Base-by-base conservation (phyloP, 2,888 invertebrate species). In the Drosophila prostipennis region DNA sequence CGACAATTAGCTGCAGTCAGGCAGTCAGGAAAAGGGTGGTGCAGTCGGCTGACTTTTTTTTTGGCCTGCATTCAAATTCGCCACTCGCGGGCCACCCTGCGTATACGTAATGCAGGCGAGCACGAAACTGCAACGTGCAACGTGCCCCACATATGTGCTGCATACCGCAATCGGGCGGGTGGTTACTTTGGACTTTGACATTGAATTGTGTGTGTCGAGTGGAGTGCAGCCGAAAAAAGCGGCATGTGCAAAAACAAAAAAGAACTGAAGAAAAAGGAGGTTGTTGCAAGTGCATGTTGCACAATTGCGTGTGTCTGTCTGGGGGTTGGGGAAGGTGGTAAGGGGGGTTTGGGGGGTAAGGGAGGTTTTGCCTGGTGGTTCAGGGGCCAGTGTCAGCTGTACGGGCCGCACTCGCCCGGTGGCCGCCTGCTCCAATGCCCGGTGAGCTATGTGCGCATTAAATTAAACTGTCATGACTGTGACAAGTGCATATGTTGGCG, bases 1-100 rank as follows among this genome's bases (percentile, higher is more conserved):
- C 83, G 79, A 75, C 90, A 90, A 90, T 90, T 90, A 90, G 89
- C 80, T 82, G 84, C 77, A 88, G 73, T 54, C 81, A 77, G 87
- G 85, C 84, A 46, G 29, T 7, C 29, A 77, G 87, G 85, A 87
- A 46, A 32, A 78, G 49, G 58, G 64, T 42, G 48, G 48, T 48
- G 48, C 48, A 39, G 53, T 39, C 57, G 54, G 46, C n/a, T 26
- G 48, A 69, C 11, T 19, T 42, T 42, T 72, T 83, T 88, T 89
- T 89, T 89, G 89, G 88, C 90, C 77, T 64, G 73, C 83, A 86
- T 84, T 82, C 84, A 80, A 79, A 86, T 78, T 76, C 65, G 61
- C 60, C 56, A n/a, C 23, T 23, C 43, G 51, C 46, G 34, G 48
- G 37, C 65, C 75, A 73, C 74, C 57, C 69, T 85, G 84, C 89